Evolutionary conservation across 2,888 invertebrate genomes (phyloP).

Genomic region (Gastracanthus pulcherrimus): DNA sequence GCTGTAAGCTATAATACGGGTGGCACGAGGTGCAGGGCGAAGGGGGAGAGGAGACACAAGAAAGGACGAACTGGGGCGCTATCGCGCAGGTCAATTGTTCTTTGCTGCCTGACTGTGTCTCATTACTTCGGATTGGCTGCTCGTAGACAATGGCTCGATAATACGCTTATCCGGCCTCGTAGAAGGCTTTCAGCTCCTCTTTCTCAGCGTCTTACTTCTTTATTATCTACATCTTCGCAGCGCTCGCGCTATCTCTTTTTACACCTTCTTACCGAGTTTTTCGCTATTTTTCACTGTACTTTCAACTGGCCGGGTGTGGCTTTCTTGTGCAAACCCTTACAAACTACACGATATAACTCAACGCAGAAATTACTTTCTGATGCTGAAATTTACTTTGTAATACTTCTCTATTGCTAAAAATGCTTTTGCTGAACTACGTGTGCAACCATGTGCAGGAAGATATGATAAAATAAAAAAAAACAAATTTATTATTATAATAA

Average conservation of each 20-base stretch:
- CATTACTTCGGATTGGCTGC: constrained; percentile 76
- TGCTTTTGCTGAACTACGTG: too few species aligned
- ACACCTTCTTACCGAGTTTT: not conserved
- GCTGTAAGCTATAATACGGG: constrained; percentile 2
- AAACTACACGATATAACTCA: not conserved
- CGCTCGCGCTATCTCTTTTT: not conserved
- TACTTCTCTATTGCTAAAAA: too few species aligned
- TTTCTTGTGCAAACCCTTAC: too few species aligned
- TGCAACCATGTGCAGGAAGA: too few species aligned
- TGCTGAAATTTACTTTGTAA: too few species aligned
- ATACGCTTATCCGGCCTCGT: constrained; percentile 69
- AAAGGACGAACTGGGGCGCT: constrained; percentile 34
- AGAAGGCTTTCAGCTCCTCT: constrained; percentile 34
- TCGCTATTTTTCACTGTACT: not conserved
- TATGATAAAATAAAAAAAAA: too few species aligned
- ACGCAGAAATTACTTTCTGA: not conserved
- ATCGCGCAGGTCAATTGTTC: constrained; percentile 72
- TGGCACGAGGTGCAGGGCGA: not conserved
- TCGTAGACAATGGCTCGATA: constrained; percentile 74
- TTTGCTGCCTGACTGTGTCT: constrained; percentile 72
- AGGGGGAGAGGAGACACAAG: constrained; percentile 41
- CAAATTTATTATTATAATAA: not conserved
- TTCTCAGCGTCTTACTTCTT: not conserved
- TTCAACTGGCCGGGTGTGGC: too few species aligned
- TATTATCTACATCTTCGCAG: not conserved